Conservation (phyloP, 1,140 invertebrate species). For the Magallana gigas region DNA sequence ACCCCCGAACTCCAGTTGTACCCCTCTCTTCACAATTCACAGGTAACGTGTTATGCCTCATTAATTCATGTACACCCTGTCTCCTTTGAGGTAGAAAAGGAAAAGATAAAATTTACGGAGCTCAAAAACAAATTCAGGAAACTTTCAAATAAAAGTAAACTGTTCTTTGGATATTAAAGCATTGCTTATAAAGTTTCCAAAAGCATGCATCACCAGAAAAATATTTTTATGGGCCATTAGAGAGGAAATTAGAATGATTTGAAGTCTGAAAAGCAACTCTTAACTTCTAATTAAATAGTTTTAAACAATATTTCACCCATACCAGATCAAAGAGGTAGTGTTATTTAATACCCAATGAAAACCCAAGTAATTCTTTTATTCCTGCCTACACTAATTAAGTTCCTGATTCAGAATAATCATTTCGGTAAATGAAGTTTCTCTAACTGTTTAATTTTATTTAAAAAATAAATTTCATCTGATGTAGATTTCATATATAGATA, state of each 20-base stretch:
- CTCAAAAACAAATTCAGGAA: background rate
- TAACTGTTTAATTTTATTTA: no score
- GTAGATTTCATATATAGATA: no score
- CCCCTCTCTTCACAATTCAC: background rate
- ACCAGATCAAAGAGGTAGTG: background rate
- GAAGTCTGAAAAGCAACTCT: slow-evolving; percentile 11
- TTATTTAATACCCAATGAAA: no score
- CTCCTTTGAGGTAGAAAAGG: background rate
- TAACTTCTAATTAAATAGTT: background rate
- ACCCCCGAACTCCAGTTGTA: background rate
- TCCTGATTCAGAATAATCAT: no score
- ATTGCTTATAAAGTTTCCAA: background rate
- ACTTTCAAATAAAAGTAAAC: slow-evolving; percentile 15
- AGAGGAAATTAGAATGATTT: slow-evolving; percentile 21
- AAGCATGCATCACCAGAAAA: slow-evolving; percentile 2
- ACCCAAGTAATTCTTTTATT: no score
- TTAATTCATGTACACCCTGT: background rate
- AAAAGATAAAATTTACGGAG: slow-evolving; percentile 9
- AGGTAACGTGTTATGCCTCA: slow-evolving; percentile 28
- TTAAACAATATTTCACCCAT: background rate
- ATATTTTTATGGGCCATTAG: slow-evolving; percentile 28
- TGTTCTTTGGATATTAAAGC: slow-evolving; percentile 5
- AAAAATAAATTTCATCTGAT: no score
- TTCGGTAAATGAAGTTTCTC: no score
- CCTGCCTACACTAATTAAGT: no score